Conservation (phyloP, 2,113 vertebrate species). For the Nerophis ophidion region DNA sequence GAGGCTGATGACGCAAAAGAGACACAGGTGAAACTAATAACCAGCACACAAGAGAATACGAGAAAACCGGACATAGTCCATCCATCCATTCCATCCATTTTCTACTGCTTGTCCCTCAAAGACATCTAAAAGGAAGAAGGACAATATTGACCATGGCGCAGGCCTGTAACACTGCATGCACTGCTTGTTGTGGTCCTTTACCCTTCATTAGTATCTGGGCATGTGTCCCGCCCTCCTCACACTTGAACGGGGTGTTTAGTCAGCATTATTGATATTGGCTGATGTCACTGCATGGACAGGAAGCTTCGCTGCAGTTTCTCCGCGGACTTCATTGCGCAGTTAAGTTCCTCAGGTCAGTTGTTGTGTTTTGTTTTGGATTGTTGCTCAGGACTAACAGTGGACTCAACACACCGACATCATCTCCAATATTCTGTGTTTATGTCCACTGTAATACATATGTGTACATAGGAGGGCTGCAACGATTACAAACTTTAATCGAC, state of each 20-base stretch:
- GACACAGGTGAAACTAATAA: constrained; percentile 2
- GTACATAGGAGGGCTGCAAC: no score
- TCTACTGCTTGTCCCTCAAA: neutral
- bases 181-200: neutral
- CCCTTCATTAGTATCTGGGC: neutral
- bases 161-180: neutral
- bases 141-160: neutral
- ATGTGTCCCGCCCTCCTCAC: neutral
- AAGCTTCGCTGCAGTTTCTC: neutral
- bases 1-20: neutral
- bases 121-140: neutral
- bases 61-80: neutral
- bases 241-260: neutral
- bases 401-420: neutral
- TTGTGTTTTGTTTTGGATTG: constrained; percentile 5
- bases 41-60: constrained; percentile 1
- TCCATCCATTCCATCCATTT: no score
- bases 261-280: neutral
- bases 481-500: no score
- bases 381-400: neutral
- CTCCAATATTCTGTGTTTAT: neutral
- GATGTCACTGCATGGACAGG: neutral
- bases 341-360: neutral
- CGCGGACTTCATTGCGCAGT: neutral
- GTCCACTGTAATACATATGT: neutral